Evolutionary conservation across 2,797 vertebrate genomes (phyloP).

Genomic region (Novumbra hubbsi): DNA sequence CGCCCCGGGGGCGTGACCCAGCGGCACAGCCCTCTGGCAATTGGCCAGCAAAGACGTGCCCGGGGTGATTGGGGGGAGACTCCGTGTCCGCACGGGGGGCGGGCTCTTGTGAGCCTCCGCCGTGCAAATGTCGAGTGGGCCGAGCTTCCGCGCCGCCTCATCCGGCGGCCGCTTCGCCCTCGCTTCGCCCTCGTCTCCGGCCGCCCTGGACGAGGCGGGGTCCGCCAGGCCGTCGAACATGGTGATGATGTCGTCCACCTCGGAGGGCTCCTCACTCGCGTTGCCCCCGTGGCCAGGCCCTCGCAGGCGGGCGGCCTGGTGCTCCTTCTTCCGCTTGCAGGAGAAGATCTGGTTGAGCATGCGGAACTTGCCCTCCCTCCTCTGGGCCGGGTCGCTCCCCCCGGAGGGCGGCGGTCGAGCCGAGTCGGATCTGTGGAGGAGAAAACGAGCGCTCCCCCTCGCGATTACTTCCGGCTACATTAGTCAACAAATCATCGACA

Average conservation of each 20-base stretch:
- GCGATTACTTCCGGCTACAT: background rate
- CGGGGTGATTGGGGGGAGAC: conserved; percentile 78
- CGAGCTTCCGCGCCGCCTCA: conserved; percentile 57
- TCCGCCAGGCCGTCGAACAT: conserved; percentile 79
- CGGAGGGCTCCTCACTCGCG: conserved; percentile 71
- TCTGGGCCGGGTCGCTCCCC: conserved; percentile 57
- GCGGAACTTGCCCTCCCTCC: conserved; percentile 79
- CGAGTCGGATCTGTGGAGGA: conserved; percentile 64
- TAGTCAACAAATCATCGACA: background rate
- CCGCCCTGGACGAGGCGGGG: conserved; percentile 62
- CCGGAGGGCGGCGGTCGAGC: conserved; percentile 57
- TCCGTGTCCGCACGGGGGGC: conserved; percentile 77
- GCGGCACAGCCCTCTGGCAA: conserved; percentile 55
- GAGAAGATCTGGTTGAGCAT: conserved; percentile 82
- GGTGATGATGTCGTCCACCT: conserved; percentile 85
- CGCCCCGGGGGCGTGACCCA: conserved; percentile 50
- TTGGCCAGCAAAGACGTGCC: conserved; percentile 69
- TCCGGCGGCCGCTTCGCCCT: conserved; percentile 66
- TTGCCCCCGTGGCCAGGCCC: conserved; percentile 56
- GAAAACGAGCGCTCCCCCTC: background rate
- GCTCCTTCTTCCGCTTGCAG: conserved; percentile 79
- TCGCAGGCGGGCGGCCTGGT: conserved; percentile 57
- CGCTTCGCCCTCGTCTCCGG: conserved; percentile 55
- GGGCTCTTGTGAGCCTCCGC: conserved; percentile 63
- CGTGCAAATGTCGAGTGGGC: conserved; percentile 64